Conservation (phyloP, 2,888 invertebrate species). For the Carterocephalus palaemon region DNA sequence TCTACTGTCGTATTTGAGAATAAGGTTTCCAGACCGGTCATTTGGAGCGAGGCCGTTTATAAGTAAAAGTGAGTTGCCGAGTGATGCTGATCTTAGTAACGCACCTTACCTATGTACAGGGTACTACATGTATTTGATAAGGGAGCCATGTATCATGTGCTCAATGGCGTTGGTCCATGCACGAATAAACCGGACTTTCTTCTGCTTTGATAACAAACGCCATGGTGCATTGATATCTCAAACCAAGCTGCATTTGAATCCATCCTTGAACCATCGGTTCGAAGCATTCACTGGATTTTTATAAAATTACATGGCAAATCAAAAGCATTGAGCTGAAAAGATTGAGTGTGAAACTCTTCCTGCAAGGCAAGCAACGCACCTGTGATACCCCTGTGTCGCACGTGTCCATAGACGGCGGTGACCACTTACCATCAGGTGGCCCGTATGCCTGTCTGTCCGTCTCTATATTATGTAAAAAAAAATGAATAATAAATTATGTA, state of each 20-base stretch:
- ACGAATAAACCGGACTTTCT: conserved; percentile 90
- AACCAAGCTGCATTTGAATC: conserved; percentile 86
- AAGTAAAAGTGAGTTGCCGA: conserved; percentile 45
- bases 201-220: conserved; percentile 68
- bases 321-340: too few species aligned
- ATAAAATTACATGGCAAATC: conserved; percentile 21
- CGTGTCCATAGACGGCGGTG: too few species aligned
- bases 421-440: too few species aligned
- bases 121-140: conserved; percentile 88
- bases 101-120: conserved; percentile 92
- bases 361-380: too few species aligned
- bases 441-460: too few species aligned
- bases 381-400: too few species aligned
- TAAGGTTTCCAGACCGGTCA: conserved; percentile 49
- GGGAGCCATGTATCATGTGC: conserved; percentile 97
- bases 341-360: too few species aligned
- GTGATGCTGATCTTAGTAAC: conserved; percentile 35
- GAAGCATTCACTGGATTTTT: conserved; percentile 87
- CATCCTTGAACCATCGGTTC: conserved; percentile 93
- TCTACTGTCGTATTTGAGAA: conserved; percentile 51
- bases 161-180: conserved; percentile 97
- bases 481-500: too few species aligned
- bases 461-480: too few species aligned
- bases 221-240: conserved; percentile 86
- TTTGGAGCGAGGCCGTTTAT: conserved; percentile 70